Percentiles rank a stretch among this genome's conserved stretches.
These are phyloP conservation scores for Anoplophora glabripennis DNA, from an alignment of 1,140 invertebrate genomes.

Conservation along the genomic window DNA sequence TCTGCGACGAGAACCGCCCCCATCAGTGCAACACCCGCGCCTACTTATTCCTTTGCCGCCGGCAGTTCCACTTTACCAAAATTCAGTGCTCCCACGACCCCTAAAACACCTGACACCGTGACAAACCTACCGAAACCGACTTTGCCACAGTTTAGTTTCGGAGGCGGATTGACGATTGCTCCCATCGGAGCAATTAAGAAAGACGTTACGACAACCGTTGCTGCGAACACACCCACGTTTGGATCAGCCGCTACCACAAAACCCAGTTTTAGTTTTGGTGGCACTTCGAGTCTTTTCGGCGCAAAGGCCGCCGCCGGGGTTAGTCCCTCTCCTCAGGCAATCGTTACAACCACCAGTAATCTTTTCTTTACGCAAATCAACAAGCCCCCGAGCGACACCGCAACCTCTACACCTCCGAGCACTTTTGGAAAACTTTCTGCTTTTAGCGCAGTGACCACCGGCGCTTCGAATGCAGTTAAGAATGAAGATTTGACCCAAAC, in stretches of 20 bases:
- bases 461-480: no score
- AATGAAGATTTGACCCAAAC: background rate
- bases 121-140: background rate
- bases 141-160: background rate
- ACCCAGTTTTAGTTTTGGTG: no score
- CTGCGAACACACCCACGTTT: background rate
- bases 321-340: background rate
- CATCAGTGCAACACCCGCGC: background rate
- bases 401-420: background rate
- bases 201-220: background rate
- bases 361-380: background rate
- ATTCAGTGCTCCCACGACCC: background rate
- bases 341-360: background rate
- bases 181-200: background rate
- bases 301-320: background rate
- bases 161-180: background rate
- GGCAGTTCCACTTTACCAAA: conserved; percentile 3
- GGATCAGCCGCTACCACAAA: background rate
- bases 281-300: background rate
- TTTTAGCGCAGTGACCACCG: no score
- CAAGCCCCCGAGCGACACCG: no score
- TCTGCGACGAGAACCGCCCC: background rate
- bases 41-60: conserved; percentile 3
- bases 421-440: background rate
- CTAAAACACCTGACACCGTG: background rate